Base-by-base conservation (phyloP, 2,113 vertebrate species). In the Tauraco erythrolophus region DNA sequence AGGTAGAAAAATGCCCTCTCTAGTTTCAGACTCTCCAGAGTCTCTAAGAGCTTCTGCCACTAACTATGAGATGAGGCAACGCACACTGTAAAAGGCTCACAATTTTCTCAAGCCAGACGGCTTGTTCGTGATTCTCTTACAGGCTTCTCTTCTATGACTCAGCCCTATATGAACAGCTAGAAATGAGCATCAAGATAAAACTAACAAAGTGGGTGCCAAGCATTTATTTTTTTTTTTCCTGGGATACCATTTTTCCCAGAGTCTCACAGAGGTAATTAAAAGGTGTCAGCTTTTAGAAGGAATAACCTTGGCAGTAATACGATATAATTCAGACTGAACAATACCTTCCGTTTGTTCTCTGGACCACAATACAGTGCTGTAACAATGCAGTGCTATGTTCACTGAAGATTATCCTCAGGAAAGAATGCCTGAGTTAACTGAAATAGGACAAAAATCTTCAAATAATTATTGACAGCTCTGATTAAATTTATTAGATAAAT, bases 201-300 rank as follows among this genome's bases (percentile, higher is more conserved):
- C 96, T 88, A 96, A 96, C 92, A 96, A 94, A 94, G 69, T 82
- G 69, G 48, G 84, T 95, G 96, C 94, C 96, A 96, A 95, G 60
- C 17, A n/a, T n/a, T 45, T n/a, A n/a, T n/a, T 72, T 60, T 70
- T 27, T 39, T 81, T 80, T 87, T 93, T 23, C 65, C 41, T 14
- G 4, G 81, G 81, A 88, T 92, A 65, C 74, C 78, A 46, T 88
- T 94, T 97, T 94, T 28, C 65, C 57, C 74, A 72, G 77, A 91
- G 66, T 88, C 78, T 96, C 70, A 54, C 35, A 65, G 75, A 93
- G n/a, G 74, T 95, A 97, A 96, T 97, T 97, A 96, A 91, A 95
- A 96, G 93, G 95, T 95, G 94, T 96, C 96, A 95, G 75, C 82
- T 95, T 89, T 96, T 93, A 85, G 88, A 79, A 96, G 74, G 75